Evolutionary conservation across 2,888 invertebrate genomes (phyloP).

Genomic region (Amphimallon solstitiale): DNA sequence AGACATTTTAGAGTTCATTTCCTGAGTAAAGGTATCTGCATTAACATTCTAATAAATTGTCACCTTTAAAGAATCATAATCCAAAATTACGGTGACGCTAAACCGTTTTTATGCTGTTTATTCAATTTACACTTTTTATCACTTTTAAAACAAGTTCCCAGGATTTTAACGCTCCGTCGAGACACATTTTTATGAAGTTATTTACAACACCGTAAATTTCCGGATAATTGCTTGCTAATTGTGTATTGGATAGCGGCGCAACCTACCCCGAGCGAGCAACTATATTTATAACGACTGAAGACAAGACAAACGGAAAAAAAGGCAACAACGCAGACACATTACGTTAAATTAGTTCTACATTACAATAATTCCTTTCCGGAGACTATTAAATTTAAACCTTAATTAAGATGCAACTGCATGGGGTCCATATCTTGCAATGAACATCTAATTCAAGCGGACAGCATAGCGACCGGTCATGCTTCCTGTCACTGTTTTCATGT

Average conservation of each 20-base stretch:
- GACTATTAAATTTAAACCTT: slow-evolving; percentile 38
- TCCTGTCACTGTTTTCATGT: neutral
- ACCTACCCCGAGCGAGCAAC: slow-evolving; percentile 25
- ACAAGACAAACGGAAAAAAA: slow-evolving; percentile 6
- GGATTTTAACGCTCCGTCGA: slow-evolving; percentile 21
- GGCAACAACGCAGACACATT: slow-evolving; percentile 15
- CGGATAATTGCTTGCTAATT: slow-evolving; percentile 33
- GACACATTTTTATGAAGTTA: slow-evolving; percentile 31
- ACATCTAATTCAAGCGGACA: slow-evolving; percentile 38
- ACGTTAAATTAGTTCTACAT: slow-evolving; percentile 37
- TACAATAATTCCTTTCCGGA: slow-evolving; percentile 36
- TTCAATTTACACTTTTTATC: slow-evolving; percentile 33
- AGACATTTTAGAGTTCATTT: slow-evolving; percentile 1
- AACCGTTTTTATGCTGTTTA: slow-evolving; percentile 28
- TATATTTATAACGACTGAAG: slow-evolving; percentile 16
- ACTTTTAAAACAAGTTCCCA: slow-evolving; percentile 22
- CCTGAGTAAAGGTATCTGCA: neutral
- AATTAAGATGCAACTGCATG: slow-evolving; percentile 39
- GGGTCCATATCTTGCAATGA: slow-evolving; percentile 35
- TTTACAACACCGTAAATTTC: slow-evolving; percentile 32
- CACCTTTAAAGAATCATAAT: slow-evolving; percentile 23
- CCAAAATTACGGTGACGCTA: slow-evolving; percentile 26
- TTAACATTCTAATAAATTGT: slow-evolving; percentile 7
- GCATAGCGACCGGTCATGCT: slow-evolving; percentile 35
- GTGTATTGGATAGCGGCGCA: slow-evolving; percentile 30